These are phyloP conservation scores for Aplysina aerophoba DNA, from an alignment of 37 sponge, comb jelly and placozoan genomes.

Conservation along the genomic window DNA sequence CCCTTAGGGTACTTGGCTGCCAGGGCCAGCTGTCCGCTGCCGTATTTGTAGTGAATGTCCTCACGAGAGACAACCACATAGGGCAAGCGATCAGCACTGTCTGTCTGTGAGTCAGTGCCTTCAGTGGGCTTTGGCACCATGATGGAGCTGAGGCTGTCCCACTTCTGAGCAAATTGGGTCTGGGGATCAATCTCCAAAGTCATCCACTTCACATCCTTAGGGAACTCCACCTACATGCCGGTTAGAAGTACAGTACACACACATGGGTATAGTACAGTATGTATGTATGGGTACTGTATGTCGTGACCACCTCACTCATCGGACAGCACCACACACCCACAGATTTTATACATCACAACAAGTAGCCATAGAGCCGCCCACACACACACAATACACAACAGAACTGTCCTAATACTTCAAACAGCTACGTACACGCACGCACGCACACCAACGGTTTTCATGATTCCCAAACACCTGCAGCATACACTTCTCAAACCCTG, in stretches of 20 bases:
- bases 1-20: slow-evolving; percentile 22
- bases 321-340: too few species aligned
- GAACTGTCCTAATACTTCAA: not conserved
- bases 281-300: too few species aligned
- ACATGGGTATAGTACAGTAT: too few species aligned
- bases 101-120: not conserved
- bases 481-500: not conserved
- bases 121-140: slow-evolving; percentile 41
- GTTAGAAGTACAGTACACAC: too few species aligned
- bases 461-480: not conserved
- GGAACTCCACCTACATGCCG: slow-evolving; percentile 66
- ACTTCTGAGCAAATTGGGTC: slow-evolving; percentile 80
- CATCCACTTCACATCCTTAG: slow-evolving; percentile 90
- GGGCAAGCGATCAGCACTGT: not conserved
- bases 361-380: too few species aligned
- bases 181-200: slow-evolving; percentile 84
- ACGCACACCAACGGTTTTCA: not conserved
- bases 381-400: too few species aligned
- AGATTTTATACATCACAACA: too few species aligned
- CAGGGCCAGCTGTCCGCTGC: not conserved
- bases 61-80: not conserved
- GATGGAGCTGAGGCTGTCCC: slow-evolving; percentile 70
- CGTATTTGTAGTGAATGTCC: slow-evolving; percentile 23
- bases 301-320: too few species aligned
- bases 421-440: not conserved